phyloP scores from a whole-genome alignment of 2,888 invertebrate genomes.

The Hydriomena furcata region DNA sequence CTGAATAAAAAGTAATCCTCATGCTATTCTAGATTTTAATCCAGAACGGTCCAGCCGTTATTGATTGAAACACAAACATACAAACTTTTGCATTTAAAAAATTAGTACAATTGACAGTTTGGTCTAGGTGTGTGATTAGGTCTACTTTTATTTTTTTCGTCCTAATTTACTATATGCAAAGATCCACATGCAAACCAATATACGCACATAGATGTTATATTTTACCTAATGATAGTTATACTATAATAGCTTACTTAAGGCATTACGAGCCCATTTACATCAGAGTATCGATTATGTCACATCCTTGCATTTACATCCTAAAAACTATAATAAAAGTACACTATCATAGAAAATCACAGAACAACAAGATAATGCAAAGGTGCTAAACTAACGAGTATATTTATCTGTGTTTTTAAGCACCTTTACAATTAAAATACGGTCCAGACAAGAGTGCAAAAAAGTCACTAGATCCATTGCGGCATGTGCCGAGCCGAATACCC shows the following conservation, averaged over 20 bases:
- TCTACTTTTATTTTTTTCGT: too few species aligned
- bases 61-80: too few species aligned
- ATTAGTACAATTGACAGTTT: too few species aligned
- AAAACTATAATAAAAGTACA: slow-evolving; percentile 12
- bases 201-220: not conserved
- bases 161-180: not conserved
- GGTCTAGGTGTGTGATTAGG: too few species aligned
- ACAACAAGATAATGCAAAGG: slow-evolving; percentile 13
- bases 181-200: not conserved
- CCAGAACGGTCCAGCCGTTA: too few species aligned
- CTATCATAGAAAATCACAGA: slow-evolving; percentile 21
- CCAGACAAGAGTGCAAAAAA: not conserved
- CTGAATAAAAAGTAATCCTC: too few species aligned
- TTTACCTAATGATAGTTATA: not conserved
- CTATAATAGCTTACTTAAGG: slow-evolving; percentile 5
- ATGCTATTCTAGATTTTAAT: too few species aligned
- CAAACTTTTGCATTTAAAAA: too few species aligned
- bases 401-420: not conserved
- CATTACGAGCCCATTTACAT: slow-evolving; percentile 5
- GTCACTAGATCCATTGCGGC: slow-evolving; percentile 3
- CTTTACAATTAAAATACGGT: slow-evolving; percentile 1
- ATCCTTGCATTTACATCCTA: not conserved
- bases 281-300: slow-evolving; percentile 18
- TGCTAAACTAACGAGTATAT: not conserved
- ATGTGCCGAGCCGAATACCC: not conserved